Base-by-base conservation (phyloP, 2,797 vertebrate species). In the Pseudochromis fuscus region DNA sequence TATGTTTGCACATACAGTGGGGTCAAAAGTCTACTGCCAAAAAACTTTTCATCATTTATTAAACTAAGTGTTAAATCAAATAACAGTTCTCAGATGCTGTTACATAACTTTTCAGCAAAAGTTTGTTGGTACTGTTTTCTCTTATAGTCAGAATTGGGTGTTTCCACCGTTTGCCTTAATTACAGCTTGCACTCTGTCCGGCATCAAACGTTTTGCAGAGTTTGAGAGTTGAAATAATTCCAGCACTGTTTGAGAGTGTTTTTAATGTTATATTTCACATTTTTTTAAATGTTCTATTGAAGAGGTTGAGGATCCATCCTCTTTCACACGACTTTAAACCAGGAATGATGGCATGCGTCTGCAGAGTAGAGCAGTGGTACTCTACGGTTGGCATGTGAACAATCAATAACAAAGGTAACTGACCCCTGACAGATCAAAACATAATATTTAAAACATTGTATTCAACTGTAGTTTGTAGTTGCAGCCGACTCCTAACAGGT, bases 121-220 rank as follows among this genome's bases (percentile, higher is more conserved):
- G 27, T 66, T 75, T 68, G 78, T 73, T 45, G 40, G 35, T 56
- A 45, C 53, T 55, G 61, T 70, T 79, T 79, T 72, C 62, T 61
- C 62, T 72, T 35, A 73, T 65, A 72, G 74, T 86, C 58, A 42
- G 60, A 77, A 72, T 77, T 79, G 66, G 50, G 45, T 72, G 53
- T 88, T 82, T 83, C 74, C 79, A 89, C 88, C 87, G 9, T 89
- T 91, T 92, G 89, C 91, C 88, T 92, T 92, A 91, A 91, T 85
- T 81, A 67, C 81, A 83, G 83, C 77, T 71, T 72, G 70, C 75
- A 86, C 85, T 89, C 79, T 59, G 66, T 80, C 65, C 7, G 27
- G 56, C 57, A 44, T 67, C 67, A 57, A 63, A 81, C 51, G 65
- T 73, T 77, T 78, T 45, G 53, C 56, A 65, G 40, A 83, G 48